phyloP scores from a whole-genome alignment of 1,140 invertebrate genomes.

The Bombus waltoni region DNA sequence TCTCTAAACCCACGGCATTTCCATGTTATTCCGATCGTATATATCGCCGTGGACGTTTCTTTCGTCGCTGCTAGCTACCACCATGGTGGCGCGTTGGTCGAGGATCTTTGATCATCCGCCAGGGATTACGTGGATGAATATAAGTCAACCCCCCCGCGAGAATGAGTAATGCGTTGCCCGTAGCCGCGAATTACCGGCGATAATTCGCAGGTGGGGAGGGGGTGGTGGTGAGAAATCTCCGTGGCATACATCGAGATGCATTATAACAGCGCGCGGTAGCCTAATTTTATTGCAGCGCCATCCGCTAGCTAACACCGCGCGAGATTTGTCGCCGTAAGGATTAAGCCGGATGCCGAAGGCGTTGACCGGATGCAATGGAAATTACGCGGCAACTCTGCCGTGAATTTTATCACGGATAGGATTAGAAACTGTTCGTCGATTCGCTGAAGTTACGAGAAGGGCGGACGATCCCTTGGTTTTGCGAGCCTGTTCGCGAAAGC shows the following conservation, averaged over 20 bases:
- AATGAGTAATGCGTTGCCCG: slow-evolving; percentile 65
- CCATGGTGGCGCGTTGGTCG: slow-evolving; percentile 19
- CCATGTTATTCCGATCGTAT: slow-evolving; percentile 33
- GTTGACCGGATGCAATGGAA: neutral
- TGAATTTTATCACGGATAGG: neutral
- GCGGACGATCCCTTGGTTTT: neutral
- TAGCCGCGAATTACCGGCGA: slow-evolving; percentile 63
- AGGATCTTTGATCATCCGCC: slow-evolving; percentile 61
- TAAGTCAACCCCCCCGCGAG: slow-evolving; percentile 58
- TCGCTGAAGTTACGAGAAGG: neutral
- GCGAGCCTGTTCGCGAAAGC: neutral
- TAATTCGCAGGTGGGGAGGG: slow-evolving; percentile 47
- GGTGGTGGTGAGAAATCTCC: slow-evolving; percentile 49
- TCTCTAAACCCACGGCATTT: neutral
- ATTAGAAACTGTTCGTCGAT: slow-evolving; percentile 22
- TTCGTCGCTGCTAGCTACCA: slow-evolving; percentile 1
- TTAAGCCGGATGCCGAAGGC: slow-evolving; percentile 14
- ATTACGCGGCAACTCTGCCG: neutral
- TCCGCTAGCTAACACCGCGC: neutral
- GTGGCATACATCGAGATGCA: slow-evolving; percentile 31
- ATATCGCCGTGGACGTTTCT: slow-evolving; percentile 4
- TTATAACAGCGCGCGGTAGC: slow-evolving; percentile 61
- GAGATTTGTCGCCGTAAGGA: slow-evolving; percentile 41
- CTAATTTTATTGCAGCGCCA: slow-evolving; percentile 62
- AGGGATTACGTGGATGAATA: slow-evolving; percentile 64